These are phyloP conservation scores for Parnassius smintheus DNA, from an alignment of 2,888 invertebrate genomes.

Conservation along the genomic window DNA sequence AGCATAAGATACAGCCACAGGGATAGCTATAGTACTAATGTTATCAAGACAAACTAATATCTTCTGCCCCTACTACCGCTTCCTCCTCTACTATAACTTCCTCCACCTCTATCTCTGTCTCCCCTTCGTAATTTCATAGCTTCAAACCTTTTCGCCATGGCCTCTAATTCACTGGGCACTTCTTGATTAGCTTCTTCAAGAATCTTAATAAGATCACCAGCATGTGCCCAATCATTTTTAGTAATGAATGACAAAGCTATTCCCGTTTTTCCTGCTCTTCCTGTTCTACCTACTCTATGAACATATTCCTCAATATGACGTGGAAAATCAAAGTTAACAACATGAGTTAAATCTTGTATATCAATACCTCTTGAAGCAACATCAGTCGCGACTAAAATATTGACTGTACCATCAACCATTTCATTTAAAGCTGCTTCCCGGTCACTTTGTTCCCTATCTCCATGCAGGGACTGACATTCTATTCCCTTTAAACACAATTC, in stretches of 20 bases:
- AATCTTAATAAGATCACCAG: conserved; percentile 90
- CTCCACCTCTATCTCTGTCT: conserved; percentile 70
- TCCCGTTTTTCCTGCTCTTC: conserved; percentile 93
- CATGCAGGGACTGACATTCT: conserved; percentile 91
- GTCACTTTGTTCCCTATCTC: conserved; percentile 90
- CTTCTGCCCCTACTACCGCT: conserved; percentile 58
- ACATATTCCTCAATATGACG: conserved; percentile 97
- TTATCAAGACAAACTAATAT: background rate
- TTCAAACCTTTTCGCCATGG: conserved; percentile 88
- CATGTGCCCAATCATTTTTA: conserved; percentile 90
- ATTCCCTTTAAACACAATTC: conserved; percentile 87
- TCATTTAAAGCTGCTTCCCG: conserved; percentile 92
- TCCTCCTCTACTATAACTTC: conserved; percentile 59
- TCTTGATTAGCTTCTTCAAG: conserved; percentile 93
- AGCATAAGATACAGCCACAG: background rate
- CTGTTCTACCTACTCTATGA: conserved; percentile 97
- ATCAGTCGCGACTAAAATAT: conserved; percentile 95
- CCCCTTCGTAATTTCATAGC: conserved; percentile 84
- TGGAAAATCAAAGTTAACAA: conserved; percentile 96
- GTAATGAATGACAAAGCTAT: conserved; percentile 91
- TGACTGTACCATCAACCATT: conserved; percentile 88
- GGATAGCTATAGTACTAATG: background rate
- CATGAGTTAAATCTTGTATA: conserved; percentile 93
- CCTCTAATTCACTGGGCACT: conserved; percentile 87
- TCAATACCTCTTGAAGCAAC: conserved; percentile 97